Evolutionary conservation across 2,888 invertebrate genomes (phyloP), one percentile per base, ranked within the genome.

Genomic region (Neoascia interrupta): DNA sequence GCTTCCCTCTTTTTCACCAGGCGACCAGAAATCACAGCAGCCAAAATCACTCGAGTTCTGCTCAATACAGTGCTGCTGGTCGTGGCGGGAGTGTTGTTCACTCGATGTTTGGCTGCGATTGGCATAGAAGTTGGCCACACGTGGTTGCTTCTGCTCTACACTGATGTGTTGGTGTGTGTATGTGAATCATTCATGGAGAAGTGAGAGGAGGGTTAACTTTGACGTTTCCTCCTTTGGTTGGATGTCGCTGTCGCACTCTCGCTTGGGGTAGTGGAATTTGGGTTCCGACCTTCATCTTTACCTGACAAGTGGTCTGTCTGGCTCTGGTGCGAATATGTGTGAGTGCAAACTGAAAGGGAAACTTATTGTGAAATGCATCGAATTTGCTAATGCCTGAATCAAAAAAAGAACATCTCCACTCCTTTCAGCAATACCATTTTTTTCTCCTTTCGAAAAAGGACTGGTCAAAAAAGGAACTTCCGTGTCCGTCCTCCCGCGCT

Each of bases 1-100:
- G 88, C 88, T 88, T 88, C 88, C 88, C 88, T 88, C 88, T 88
- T 88, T 88, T 88, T 84, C 84, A 87, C 84, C 85, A 88, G 86
- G 88, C 84, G 82, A 81, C 3, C 88, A 88, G 85, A 75, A 85
- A 81, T 70, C 56, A 18, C 28, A 83, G 83, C 45, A 56, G 82
- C 56, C 49, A 56, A 10, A 5, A 19, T 64, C 60, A 74, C 60
- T 61, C 23, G 1, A 21, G 31, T 36, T 51, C 10, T 11, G 3
- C 6, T 23, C 2, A 41, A 54, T 58, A 34, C 47, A 16, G n/a
- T 28, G 26, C 41, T 16, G 11, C 37, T 28, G 21, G 34, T 34
- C 39, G 23, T 69, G 61, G 63, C 72, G 68, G 64, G 75, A 70
- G 58, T 61, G 34, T 26, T 45, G 43, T 19, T 56, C 60, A 61